Base-by-base conservation (phyloP, 30 jellyfish, hydroid and myxozoan genomes). In the Aurelia coerulea region DNA sequence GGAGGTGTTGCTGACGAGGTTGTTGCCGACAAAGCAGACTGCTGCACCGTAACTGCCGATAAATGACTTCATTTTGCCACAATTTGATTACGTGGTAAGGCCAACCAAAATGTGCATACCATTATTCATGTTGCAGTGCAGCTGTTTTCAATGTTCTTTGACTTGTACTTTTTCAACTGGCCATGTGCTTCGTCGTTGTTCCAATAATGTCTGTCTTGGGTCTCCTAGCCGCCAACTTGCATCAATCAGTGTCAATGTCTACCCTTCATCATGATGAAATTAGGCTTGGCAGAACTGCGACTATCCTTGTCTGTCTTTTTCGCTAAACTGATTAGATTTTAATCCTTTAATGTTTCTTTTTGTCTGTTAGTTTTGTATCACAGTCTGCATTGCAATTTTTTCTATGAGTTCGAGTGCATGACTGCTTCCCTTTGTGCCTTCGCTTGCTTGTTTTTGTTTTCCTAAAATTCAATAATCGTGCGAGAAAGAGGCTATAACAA, bases 71-170 rank as follows among this genome's bases (percentile, higher is more conserved):
- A 46, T 46, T 46, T 46, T 46, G 56, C 56, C 56, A 46, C 56
- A 46, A 46, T 9, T 46, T 46, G 14, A 46, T 46, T 46, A 66
- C 42, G 7, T 66, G 42, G 54, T 13, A 5, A 2, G 4, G 46
- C 10, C 4, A 15, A 19, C 19, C 37, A 33, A 54, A 33, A 37
- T 75, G 18, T 29, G 67, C 87, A 77, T 77, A 77, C 87, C 87
- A 69, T 64, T 56, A 76, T 31, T 77, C 87, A 77, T 31, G 23
- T 34, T 46, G 70, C 78, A 62, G 87, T 46, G 78, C 87, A 77
- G 87, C 87, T 62, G 68, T 37, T 17, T 33, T 77, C 87, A 12
- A 77, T 31, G 52, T 76, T 76, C 29, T 56, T 33, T 59, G 63
- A 75, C 62, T 46, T 46, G 11, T 5, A 6, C 56, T 46, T 46